Percentiles rank a stretch among this genome's conserved stretches.
phyloP scores from a whole-genome alignment of 2,797 vertebrate species.

The Notolepis coatsorum region DNA sequence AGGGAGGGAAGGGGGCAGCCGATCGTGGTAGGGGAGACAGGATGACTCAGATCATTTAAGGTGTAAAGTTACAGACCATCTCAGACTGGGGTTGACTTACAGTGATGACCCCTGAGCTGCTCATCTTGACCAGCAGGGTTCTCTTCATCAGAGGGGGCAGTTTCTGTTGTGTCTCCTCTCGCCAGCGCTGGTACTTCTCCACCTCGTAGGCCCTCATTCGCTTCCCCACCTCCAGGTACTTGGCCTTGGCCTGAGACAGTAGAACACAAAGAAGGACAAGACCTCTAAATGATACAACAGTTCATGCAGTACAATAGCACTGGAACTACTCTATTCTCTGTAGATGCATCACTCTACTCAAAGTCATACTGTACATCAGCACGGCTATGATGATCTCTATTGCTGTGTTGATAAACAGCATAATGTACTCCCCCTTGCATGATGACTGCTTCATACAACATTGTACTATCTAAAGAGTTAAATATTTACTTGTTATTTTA shows the following conservation, averaged over 20 bases:
- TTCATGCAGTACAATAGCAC: too few species aligned
- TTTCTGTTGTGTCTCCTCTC: conserved; percentile 58
- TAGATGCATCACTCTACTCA: too few species aligned
- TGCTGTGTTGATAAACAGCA: too few species aligned
- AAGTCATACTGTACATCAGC: too few species aligned
- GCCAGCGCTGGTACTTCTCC: conserved; percentile 83
- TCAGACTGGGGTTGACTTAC: conserved; percentile 37
- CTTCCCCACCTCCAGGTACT: conserved; percentile 81
- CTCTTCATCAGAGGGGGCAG: conserved; percentile 86
- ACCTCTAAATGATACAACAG: too few species aligned
- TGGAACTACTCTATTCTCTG: too few species aligned
- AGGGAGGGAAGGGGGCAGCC: too few species aligned
- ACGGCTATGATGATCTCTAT: too few species aligned
- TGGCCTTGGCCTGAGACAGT: conserved; percentile 85
- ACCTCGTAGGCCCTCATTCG: conserved; percentile 84
- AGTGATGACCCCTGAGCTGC: conserved; percentile 10
- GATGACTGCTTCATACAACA: not conserved
- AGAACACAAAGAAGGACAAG: too few species aligned
- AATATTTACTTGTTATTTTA: conserved; percentile 1
- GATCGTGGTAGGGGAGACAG: too few species aligned
- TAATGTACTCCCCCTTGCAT: too few species aligned
- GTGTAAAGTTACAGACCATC: conserved; percentile 53
- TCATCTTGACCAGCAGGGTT: conserved; percentile 74
- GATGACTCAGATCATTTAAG: not conserved
- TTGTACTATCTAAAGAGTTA: not conserved